Evolutionary conservation across 2,113 vertebrate genomes (phyloP).

Genomic region (Etheostoma cragini): DNA sequence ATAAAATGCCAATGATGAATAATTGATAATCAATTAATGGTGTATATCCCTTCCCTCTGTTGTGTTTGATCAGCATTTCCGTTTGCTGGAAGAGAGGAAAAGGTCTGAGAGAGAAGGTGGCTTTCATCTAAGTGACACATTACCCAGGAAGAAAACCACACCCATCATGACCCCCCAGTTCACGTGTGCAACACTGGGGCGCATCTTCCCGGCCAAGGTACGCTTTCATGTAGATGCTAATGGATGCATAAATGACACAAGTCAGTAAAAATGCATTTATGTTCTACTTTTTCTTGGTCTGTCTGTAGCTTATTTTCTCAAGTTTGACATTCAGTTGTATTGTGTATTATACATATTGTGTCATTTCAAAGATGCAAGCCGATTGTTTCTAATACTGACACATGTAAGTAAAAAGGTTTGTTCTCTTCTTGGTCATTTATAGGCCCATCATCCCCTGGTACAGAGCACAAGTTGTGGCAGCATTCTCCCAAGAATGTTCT

Average conservation of each 20-base stretch:
- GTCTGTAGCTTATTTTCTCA: neutral
- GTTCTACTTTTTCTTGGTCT: neutral
- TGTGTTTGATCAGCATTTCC: conserved; percentile 89
- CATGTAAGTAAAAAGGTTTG: neutral
- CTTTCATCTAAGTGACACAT: conserved; percentile 90
- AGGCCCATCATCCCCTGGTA: conserved; percentile 91
- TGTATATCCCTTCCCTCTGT: neutral
- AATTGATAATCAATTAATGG: rapidly evolving
- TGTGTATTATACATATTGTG: neutral
- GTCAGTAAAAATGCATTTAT: neutral
- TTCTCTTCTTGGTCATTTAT: conserved; percentile 14
- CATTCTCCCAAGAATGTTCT: conserved; percentile 89
- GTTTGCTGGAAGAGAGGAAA: conserved; percentile 92
- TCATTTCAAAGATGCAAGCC: neutral
- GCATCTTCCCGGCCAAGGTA: conserved; percentile 87
- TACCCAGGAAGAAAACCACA: conserved; percentile 90
- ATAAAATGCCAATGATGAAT: neutral
- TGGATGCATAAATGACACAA: neutral
- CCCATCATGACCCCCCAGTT: conserved; percentile 86
- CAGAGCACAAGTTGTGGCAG: conserved; percentile 97
- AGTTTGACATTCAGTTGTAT: neutral
- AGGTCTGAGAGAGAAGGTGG: conserved; percentile 80
- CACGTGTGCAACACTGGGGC: conserved; percentile 90
- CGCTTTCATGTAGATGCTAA: neutral
- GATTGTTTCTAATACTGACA: neutral